A percentile compares a stretch with the other conserved stretches of the same genome.
These are phyloP conservation scores for Conus canariensis DNA, from an alignment of 2,888 invertebrate species.

Conservation along the genomic window DNA sequence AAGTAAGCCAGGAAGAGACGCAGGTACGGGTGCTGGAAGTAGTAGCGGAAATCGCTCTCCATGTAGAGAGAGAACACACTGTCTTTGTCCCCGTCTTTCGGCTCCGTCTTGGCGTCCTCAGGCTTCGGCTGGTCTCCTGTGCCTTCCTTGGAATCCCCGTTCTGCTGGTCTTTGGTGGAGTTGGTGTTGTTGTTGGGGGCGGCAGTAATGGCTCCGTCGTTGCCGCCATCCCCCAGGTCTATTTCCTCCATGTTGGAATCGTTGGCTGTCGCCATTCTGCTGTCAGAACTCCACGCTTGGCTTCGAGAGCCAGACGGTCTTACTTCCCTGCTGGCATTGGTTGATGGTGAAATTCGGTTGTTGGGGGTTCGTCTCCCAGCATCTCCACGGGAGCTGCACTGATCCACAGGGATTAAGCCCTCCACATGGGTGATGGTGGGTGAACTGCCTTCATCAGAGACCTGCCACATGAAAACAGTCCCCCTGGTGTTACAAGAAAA, in stretches of 20 bases:
- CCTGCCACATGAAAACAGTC: neutral
- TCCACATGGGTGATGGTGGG: constrained; percentile 6
- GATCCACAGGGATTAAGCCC: constrained; percentile 19
- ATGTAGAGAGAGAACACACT: constrained; percentile 78
- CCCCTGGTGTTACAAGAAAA: neutral
- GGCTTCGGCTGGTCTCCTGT: neutral
- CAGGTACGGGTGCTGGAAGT: constrained; percentile 81
- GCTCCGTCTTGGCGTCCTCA: neutral
- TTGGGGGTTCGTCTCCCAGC: neutral
- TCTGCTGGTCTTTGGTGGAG: neutral
- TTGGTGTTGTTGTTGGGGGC: neutral
- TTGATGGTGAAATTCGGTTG: neutral
- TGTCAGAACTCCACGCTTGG: too few relatives aligned
- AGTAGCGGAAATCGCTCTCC: constrained; percentile 80
- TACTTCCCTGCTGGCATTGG: neutral
- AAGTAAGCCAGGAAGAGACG: constrained; percentile 80
- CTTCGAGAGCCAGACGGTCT: neutral
- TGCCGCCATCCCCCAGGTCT: constrained; percentile 13
- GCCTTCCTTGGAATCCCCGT: neutral
- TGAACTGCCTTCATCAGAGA: neutral
- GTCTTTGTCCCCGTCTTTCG: constrained; percentile 72
- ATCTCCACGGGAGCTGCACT: neutral
- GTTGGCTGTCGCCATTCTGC: too few relatives aligned
- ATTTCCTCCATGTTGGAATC: neutral
- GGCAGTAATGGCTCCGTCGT: too few relatives aligned